Evolutionary conservation across 92 coral and sea anemone genomes (phyloP).

Genomic region (Scolanthus callimorphus): DNA sequence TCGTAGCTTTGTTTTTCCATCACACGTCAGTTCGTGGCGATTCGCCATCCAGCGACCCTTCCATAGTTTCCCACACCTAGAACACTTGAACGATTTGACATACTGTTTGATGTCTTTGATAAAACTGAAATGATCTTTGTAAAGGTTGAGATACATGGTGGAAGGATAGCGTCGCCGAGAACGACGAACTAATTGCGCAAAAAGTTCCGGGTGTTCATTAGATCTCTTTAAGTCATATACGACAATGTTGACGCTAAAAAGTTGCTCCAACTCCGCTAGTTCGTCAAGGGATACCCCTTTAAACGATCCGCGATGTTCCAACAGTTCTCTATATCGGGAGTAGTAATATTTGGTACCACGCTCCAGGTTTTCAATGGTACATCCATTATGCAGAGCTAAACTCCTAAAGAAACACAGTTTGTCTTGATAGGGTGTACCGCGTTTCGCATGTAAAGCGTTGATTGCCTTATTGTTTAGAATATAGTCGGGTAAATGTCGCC

Average conservation of each 20-base stretch:
- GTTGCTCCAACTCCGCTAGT: constrained; percentile 3
- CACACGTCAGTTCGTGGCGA: constrained; percentile 13
- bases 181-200: constrained; percentile 17
- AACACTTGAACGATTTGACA: constrained; percentile 20
- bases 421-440: no score
- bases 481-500: background rate
- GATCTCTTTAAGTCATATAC: constrained; percentile 4
- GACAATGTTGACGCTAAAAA: constrained; percentile 14
- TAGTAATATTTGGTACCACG: no score
- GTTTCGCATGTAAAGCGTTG: no score
- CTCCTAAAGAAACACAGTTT: no score
- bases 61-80: constrained; percentile 25
- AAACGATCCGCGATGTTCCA: no score
- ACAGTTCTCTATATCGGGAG: no score
- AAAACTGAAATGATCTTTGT: constrained; percentile 22
- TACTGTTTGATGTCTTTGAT: constrained; percentile 15
- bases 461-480: background rate
- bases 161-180: constrained; percentile 6
- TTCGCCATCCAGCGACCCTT: background rate
- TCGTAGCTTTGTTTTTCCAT: background rate
- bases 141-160: constrained; percentile 32
- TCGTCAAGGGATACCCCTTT: background rate
- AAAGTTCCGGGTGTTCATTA: background rate
- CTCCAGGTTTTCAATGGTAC: no score
- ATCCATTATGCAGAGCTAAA: no score